Evolutionary conservation across 2,888 invertebrate genomes (phyloP), one percentile per base, ranked within the genome.

Genomic region (Rhagophthalmus giganteus): DNA sequence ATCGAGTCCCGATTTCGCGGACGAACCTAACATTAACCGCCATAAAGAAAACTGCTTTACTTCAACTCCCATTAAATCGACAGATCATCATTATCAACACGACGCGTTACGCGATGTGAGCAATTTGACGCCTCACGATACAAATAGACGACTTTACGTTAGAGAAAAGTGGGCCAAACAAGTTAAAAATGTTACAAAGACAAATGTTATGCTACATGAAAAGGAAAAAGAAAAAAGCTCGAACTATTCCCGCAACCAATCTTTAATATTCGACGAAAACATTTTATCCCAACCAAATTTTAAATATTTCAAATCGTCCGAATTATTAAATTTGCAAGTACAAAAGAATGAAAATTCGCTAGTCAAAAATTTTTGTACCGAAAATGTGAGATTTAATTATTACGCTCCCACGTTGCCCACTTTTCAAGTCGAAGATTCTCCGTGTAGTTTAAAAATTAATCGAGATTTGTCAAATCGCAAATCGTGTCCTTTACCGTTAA

Each of bases 31-130:
- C 47, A 78, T 78, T 68, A 78, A 78, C 62, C 77, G 78, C 3
- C 78, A 79, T 55, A 83, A 83, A 40, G 83, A 82, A 55, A 82
- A 82, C 60, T 80, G 79, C 59, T 83, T 76, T 55, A 81, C 79
- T 64, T 81, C 82, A 57, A 81, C 81, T 2, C 81, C 81, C 13
- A 80, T 80, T 48, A 82, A 81, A 68, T 68, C 70, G 8, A 49
- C 63, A 4, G 66, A 76, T 13, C 66, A 66, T 27, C 54, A 60
- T 37, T 58, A 61, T 34, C 66, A 62, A 26, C 24, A 24, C 31
- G 81, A 80, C 57, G 76, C 77, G 6, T 70, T 83, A 0, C 78
- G 81, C 69, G 83, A 83, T 65, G 80, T 83, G 5, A 83, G 83
- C 62, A 83, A 83, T 62, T 75, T 82, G n/a, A 82, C 82, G 2